A percentile compares a stretch with the other conserved stretches of the same genome.
Evolutionary conservation across 2,888 invertebrate genomes (phyloP).

Genomic region (Chrysotoxum bicinctum): DNA sequence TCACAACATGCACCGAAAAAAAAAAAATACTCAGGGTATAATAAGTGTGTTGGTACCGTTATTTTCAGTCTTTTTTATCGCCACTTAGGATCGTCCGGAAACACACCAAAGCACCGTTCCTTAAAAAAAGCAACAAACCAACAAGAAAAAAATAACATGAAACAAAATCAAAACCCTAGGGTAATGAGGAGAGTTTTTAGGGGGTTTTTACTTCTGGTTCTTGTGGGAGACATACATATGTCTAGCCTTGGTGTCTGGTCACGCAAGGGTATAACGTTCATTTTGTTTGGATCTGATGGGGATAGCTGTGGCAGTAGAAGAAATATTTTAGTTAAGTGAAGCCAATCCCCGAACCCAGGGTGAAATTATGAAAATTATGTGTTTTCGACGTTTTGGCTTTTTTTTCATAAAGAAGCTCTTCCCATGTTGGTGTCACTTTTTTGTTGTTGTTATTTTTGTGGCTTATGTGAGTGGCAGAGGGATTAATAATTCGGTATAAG

Average conservation of each 20-base stretch:
- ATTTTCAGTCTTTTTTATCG: constrained; percentile 46
- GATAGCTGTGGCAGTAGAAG: not conserved
- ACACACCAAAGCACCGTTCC: constrained; percentile 13
- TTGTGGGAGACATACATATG: constrained; percentile 57
- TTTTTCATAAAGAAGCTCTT: not conserved
- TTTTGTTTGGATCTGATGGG: not conserved
- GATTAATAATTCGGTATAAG: not conserved
- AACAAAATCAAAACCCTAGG: constrained; percentile 14
- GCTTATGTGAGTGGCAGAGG: not conserved
- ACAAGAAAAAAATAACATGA: not conserved
- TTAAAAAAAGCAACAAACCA: not conserved
- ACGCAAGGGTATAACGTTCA: constrained; percentile 58
- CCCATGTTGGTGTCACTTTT: not conserved
- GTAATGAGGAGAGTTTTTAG: constrained; percentile 1
- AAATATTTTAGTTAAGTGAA: constrained; percentile 1
- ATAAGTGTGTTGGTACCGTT: constrained; percentile 42
- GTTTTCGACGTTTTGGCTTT: constrained; percentile 17
- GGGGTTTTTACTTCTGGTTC: constrained; percentile 3
- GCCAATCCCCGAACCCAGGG: constrained; percentile 19
- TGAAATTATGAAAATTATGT: constrained; percentile 39
- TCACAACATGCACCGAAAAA: not conserved
- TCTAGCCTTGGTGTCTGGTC: constrained; percentile 70
- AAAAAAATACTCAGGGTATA: not conserved
- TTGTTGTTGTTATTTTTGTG: not conserved
- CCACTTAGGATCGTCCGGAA: constrained; percentile 53